phyloP scores from a whole-genome alignment of 2,888 invertebrate species.

The Teinopalpus imperialis region DNA sequence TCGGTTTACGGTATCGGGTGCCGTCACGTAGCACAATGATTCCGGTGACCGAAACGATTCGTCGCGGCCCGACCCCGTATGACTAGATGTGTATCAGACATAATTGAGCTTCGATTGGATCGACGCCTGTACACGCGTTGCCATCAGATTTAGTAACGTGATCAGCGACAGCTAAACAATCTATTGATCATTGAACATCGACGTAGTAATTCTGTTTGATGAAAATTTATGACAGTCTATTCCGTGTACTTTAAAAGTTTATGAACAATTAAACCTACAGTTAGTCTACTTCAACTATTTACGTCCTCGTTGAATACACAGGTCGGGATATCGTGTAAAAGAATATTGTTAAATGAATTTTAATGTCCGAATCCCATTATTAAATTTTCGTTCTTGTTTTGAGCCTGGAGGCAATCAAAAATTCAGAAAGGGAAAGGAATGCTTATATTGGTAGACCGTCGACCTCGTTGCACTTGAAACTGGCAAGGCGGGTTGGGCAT shows the following conservation, averaged over 20 bases:
- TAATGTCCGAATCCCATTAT: constrained; percentile 47
- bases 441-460: constrained; percentile 49
- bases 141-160: constrained; percentile 29
- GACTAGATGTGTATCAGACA: constrained; percentile 46
- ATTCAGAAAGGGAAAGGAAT: constrained; percentile 55
- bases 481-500: constrained; percentile 32
- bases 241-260: constrained; percentile 51
- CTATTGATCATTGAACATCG: constrained; percentile 52
- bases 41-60: constrained; percentile 53
- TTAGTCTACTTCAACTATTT: constrained; percentile 12
- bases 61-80: constrained; percentile 43
- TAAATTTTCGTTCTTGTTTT: constrained; percentile 52
- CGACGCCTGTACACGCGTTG: constrained; percentile 33
- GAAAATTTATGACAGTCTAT: constrained; percentile 54
- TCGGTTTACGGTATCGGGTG: constrained; percentile 36
- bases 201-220: constrained; percentile 59
- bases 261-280: neutral
- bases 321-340: constrained; percentile 45
- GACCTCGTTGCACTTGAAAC: constrained; percentile 46
- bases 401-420: constrained; percentile 50
- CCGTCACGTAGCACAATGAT: constrained; percentile 42
- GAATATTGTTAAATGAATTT: constrained; percentile 47
- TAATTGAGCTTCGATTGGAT: constrained; percentile 58
- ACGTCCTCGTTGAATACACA: constrained; percentile 42
- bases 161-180: constrained; percentile 57